Base-by-base conservation (phyloP, 2,113 vertebrate genomes). In the Riparia riparia region DNA sequence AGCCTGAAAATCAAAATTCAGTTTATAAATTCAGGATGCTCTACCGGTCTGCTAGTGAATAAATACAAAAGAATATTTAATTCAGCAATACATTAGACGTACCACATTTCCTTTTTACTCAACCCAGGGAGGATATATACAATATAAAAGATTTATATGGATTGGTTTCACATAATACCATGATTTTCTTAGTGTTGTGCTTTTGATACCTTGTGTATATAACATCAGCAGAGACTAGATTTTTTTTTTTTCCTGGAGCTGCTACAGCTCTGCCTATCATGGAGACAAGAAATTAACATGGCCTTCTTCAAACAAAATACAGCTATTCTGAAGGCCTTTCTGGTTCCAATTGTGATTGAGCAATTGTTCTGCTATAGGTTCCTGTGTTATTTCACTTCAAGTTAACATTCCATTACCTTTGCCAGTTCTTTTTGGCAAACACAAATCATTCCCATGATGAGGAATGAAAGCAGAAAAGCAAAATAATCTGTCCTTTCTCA, bases 161-260 rank as follows among this genome's bases (percentile, higher is more conserved):
- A 86, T 85, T 84, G 77, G 85, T 85, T 97, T 97, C 95, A 95
- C 65, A 77, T 93, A 97, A 82, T 89, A 96, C 60, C 82, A 74
- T 70, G 41, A 78, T 95, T 98, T 97, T 49, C 93, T 92, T 95
- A 88, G 84, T 12, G 8, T 68, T 89, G 65, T 45, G 39, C 93
- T 97, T 97, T 97, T 97, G 93, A 97, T 97, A 97, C 81, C 93
- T 94, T 94, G 78, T 85, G 76, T 68, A 88, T 80, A 86, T 82
- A 95, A 41, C 47, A 89, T 94, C 94, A 91, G n/a, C 68, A 87
- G 86, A 94, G 61, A 53, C 89, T 82, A 92, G 69, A 96, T 96
- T 82, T 96, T 96, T 70, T 50, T 82, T 97, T 95, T 96, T 74
- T 73, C 95, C 88, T 95, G 92, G 61, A 95, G 26, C 44, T 96